Base-by-base conservation (phyloP, 2,888 invertebrate species). In the Entomobrya multifasciata region DNA sequence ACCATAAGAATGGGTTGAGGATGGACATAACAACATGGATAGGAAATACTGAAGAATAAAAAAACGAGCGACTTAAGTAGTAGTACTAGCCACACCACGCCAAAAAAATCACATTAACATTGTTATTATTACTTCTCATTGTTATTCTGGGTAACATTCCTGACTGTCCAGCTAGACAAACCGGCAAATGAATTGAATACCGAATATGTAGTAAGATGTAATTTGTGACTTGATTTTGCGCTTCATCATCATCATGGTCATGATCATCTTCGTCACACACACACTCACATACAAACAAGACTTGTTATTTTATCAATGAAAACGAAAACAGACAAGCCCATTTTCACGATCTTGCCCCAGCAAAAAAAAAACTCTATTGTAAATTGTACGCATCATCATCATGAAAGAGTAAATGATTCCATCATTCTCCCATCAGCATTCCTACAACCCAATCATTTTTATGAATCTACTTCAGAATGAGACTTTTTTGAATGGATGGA, bases 311-410 rank as follows among this genome's bases (percentile, higher is more conserved):
- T 87, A 88, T 89, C 88, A 89, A 89, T 89, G 88, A 89, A 89
- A 89, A 88, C 87, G 88, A 89, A 86, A 89, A 82, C 82, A 85
- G 86, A 79, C 88, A 88, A 89, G 89, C 88, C 89, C 88, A 87
- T 80, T 86, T 88, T 86, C 87, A 88, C 80, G 87, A 84, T 88
- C 82, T 84, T 79, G 55, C 67, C 74, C 74, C 44, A 36, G 36
- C 65, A 57, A 74, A 79, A 20, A 49, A n/a, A n/a, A n/a, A n/a
- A n/a, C n/a, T n/a, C 41, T 76, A 52, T 77, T 74, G 65, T 65
- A 57, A 70, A 79, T 36, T 85, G 62, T 67, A 44, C 57, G 47
- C 52, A 57, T 79, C 72, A 36, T 36, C 36, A 57, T 79, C 72
- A 74, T 60, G 57, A 70, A 15, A 70, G 55, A 20, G 27, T 67